Conservation (phyloP, 2,797 vertebrate species). For the Octomys mimax region DNA sequence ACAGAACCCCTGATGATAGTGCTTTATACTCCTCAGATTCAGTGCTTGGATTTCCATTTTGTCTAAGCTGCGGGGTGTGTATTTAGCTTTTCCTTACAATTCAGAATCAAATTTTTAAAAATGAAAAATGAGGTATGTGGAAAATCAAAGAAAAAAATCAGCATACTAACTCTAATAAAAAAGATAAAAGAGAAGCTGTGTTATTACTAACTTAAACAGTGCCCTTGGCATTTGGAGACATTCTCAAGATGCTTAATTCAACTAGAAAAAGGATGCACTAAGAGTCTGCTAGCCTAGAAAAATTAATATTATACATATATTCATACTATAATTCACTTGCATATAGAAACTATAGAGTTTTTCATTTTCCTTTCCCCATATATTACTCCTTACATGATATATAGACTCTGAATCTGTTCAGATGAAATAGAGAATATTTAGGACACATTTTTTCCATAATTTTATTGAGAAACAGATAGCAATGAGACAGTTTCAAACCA, state of each 20-base stretch:
- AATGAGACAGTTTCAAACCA: too few species aligned
- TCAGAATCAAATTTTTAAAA: conserved; percentile 55
- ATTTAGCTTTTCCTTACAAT: conserved; percentile 66
- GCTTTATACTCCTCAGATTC: conserved; percentile 7
- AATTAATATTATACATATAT: background rate
- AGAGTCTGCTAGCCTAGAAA: background rate
- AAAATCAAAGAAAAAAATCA: conserved; percentile 21
- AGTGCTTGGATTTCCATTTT: conserved; percentile 71
- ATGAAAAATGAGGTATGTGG: conserved; percentile 5
- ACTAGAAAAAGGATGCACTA: background rate
- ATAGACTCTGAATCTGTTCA: background rate
- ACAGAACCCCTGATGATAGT: conserved; percentile 61
- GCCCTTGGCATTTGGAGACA: conserved; percentile 32
- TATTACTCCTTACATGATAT: background rate
- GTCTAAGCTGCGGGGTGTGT: conserved; percentile 24
- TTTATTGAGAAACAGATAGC: too few species aligned
- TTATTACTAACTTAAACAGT: background rate
- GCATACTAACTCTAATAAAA: background rate
- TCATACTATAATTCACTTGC: background rate
- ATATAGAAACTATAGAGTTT: background rate
- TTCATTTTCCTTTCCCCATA: background rate
- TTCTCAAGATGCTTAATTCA: conserved; percentile 39
- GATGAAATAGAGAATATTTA: background rate
- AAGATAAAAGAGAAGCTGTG: background rate
- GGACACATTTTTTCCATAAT: background rate